These are phyloP conservation scores for Trypoxylus dichotomus DNA, from an alignment of 1,140 invertebrate genomes.

Conservation along the genomic window DNA sequence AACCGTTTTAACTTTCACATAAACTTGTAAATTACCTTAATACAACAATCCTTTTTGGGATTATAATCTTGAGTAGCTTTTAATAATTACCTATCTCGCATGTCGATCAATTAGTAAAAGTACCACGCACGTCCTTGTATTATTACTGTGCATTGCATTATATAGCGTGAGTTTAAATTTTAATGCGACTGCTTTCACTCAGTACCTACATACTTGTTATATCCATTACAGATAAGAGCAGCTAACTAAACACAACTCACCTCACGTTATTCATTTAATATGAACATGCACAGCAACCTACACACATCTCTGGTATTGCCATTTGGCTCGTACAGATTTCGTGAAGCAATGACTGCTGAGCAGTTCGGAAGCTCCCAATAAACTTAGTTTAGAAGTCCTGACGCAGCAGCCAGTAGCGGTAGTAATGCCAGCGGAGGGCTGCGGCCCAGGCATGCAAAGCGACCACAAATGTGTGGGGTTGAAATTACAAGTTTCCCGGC, in stretches of 20 bases:
- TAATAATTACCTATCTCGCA: too few relatives aligned
- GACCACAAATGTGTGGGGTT: conserved; percentile 35
- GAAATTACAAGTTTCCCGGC: conserved; percentile 39
- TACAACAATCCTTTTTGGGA: too few relatives aligned
- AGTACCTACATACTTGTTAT: too few relatives aligned
- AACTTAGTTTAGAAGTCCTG: conserved; percentile 36
- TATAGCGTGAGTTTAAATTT: too few relatives aligned
- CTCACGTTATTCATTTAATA: background rate
- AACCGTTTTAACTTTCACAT: too few relatives aligned
- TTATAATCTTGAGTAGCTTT: too few relatives aligned
- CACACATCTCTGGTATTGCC: conserved; percentile 25
- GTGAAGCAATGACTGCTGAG: conserved; percentile 4
- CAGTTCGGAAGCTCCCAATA: conserved; percentile 28
- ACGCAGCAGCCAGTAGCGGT: conserved; percentile 28
- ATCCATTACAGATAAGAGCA: background rate
- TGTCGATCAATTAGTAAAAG: too few relatives aligned
- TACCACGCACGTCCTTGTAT: too few relatives aligned
- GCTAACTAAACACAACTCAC: background rate
- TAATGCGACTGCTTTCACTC: too few relatives aligned
- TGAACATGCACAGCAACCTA: background rate
- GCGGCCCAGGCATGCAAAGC: conserved; percentile 31
- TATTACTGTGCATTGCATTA: too few relatives aligned
- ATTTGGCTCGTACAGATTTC: background rate
- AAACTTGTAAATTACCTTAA: too few relatives aligned
- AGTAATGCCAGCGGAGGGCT: background rate